A percentile compares a stretch with the other conserved stretches of the same genome.
Evolutionary conservation across 53 echinoderm and acorn worm genomes (phyloP).

Genomic region (Henricia sp.): DNA sequence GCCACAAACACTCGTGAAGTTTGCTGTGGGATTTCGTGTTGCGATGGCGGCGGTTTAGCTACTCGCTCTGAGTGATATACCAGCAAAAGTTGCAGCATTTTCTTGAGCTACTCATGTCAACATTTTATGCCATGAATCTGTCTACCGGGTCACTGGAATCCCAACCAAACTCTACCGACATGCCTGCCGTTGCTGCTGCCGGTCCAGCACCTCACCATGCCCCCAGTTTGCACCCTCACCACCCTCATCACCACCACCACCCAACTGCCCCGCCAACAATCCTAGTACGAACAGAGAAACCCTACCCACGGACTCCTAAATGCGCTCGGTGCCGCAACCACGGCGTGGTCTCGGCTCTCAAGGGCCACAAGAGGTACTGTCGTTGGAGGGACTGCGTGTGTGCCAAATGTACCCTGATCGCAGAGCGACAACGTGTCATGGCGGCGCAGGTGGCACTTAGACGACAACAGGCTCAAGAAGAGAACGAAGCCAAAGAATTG

Average conservation of each 20-base stretch:
- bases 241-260: constrained; percentile 26
- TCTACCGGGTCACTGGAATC: constrained; percentile 42
- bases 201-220: constrained; percentile 78
- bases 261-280: constrained; percentile 57
- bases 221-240: constrained; percentile 53
- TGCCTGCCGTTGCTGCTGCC: constrained; percentile 84
- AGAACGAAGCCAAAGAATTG: constrained; percentile 96
- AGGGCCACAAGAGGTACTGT: constrained; percentile 98
- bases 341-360: constrained; percentile 96
- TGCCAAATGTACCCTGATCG: constrained; percentile 98
- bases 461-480: constrained; percentile 97
- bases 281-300: constrained; percentile 92
- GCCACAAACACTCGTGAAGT: not conserved
- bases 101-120: too few relatives aligned
- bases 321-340: constrained; percentile 99
- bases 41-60: not conserved
- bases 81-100: not conserved
- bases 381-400: constrained; percentile 99
- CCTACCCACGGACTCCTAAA: constrained; percentile 98
- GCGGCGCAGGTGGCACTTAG: constrained; percentile 96
- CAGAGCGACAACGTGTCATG: constrained; percentile 98
- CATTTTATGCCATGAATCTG: constrained; percentile 77
- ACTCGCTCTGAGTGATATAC: not conserved
- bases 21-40: not conserved
- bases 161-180: constrained; percentile 57